Conservation (phyloP, 2,113 vertebrate genomes). For the Notiomystis cincta region DNA sequence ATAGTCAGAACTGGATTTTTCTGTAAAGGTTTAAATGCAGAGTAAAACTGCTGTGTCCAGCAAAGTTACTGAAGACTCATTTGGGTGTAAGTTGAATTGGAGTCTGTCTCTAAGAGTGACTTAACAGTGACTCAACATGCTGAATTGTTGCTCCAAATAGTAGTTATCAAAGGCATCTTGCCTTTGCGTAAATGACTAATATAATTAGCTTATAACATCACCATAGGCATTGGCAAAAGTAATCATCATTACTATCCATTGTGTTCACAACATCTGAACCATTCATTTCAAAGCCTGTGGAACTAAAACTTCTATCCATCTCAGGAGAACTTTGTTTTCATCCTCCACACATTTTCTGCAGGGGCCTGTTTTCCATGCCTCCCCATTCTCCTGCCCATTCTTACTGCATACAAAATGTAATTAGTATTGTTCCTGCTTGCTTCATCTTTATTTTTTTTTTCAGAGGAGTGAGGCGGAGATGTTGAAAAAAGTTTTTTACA, state of each 20-base stretch:
- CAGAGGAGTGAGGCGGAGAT: neutral
- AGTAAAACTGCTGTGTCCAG: neutral
- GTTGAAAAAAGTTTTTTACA: neutral
- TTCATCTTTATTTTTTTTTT: neutral
- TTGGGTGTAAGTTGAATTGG: conserved; percentile 2
- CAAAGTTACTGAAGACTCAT: neutral
- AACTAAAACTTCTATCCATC: conserved; percentile 61
- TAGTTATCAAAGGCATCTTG: conserved; percentile 67
- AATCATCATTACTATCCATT: conserved; percentile 71
- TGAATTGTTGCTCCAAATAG: conserved; percentile 68
- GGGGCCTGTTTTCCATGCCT: conserved; percentile 51
- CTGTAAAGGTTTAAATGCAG: neutral
- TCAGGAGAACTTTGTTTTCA: conserved; percentile 63
- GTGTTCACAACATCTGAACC: conserved; percentile 69
- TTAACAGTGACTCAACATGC: conserved; percentile 63
- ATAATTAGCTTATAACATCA: conserved; percentile 69
- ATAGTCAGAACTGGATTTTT: neutral
- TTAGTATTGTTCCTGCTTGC: conserved; percentile 54
- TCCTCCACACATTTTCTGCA: conserved; percentile 28
- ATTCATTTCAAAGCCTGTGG: conserved; percentile 59
- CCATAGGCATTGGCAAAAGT: conserved; percentile 66
- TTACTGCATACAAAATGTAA: conserved; percentile 52
- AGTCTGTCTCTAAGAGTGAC: conserved; percentile 49
- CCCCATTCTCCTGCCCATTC: conserved; percentile 50
- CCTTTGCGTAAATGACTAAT: conserved; percentile 68